Base-by-base conservation (phyloP, 2,797 vertebrate species). In the Poecilia picta region DNA sequence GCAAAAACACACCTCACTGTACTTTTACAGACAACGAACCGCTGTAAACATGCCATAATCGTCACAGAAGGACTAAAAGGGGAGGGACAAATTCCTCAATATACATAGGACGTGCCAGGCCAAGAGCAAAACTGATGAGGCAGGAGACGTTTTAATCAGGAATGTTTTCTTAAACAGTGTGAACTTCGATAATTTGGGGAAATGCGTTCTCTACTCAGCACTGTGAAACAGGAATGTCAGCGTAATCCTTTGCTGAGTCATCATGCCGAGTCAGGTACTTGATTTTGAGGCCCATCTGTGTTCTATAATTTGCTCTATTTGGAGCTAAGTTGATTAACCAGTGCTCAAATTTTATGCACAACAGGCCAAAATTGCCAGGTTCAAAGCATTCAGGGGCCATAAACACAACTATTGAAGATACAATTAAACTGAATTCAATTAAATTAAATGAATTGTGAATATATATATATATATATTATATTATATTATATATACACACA, bases 21-120 rank as follows among this genome's bases (percentile, higher is more conserved):
- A 13, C 8, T 0, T 74, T 78, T 5, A 25, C 64, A 45, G 33
- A 46, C 47, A 41, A 16, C 0, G n/a, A 55, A 20, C 72, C 2
- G 28, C 8, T 1, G 55, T 33, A 68, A 15, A 25, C 3, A n/a
- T 47, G 62, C 28, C 71, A 4, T 7, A 46, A 73, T 62, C 20
- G 31, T 87, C 83, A 83, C n/a, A 72, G 31, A 6, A 5, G 45
- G 36, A 36, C 51, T 49, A 45, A 45, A 75, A 36, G 53, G 72
- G 8, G 51, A 28, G 51, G 16, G 51, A 11, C 75, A 36, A 64
- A 20, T 64, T 16, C 25, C 28, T 57, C 41, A 73, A 82, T 74
- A 53, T 73, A 39, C n/a, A 79, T 77, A 78, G 62, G 28, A 23
- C 71, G 77, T 81, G 41, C 75, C 25, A n/a, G 36, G 28, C 23